Evolutionary conservation across 2,888 invertebrate species (phyloP).

Genomic region (Azorinus chamasolen): DNA sequence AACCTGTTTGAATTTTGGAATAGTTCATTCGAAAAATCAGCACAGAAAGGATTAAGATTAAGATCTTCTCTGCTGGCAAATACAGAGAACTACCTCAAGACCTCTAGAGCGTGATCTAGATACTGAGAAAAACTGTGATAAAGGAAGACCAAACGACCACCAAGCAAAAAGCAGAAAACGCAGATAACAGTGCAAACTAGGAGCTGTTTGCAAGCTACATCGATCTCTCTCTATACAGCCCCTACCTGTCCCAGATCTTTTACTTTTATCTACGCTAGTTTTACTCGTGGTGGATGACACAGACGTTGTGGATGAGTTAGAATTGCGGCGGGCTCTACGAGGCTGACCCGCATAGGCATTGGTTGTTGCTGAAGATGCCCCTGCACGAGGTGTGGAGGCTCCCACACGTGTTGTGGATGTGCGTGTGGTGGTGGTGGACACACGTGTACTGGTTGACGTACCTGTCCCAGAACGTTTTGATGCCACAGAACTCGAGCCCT

Average conservation of each 20-base stretch:
- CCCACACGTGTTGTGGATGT: slow-evolving; percentile 28
- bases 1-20: too few relatives aligned
- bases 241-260: slow-evolving; percentile 63
- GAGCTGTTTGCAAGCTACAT: slow-evolving; percentile 5
- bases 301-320: slow-evolving; percentile 52
- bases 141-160: too few relatives aligned
- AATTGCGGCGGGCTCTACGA: slow-evolving; percentile 35
- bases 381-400: slow-evolving; percentile 10
- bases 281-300: slow-evolving; percentile 59
- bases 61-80: too few relatives aligned
- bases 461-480: slow-evolving; percentile 60
- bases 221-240: neutral
- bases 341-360: neutral
- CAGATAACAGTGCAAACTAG: slow-evolving; percentile 40
- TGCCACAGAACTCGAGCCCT: slow-evolving; percentile 31
- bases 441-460: slow-evolving; percentile 47
- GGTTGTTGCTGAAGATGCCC: slow-evolving; percentile 10
- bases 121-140: too few relatives aligned
- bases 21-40: too few relatives aligned
- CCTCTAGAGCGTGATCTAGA: too few relatives aligned
- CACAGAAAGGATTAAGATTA: too few relatives aligned
- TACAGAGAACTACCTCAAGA: too few relatives aligned
- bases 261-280: slow-evolving; percentile 62
- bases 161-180: slow-evolving; percentile 35
- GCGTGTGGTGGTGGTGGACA: slow-evolving; percentile 28